Evolutionary conservation across 2,797 vertebrate species (phyloP).

Genomic region (Erethizon dorsatum): DNA sequence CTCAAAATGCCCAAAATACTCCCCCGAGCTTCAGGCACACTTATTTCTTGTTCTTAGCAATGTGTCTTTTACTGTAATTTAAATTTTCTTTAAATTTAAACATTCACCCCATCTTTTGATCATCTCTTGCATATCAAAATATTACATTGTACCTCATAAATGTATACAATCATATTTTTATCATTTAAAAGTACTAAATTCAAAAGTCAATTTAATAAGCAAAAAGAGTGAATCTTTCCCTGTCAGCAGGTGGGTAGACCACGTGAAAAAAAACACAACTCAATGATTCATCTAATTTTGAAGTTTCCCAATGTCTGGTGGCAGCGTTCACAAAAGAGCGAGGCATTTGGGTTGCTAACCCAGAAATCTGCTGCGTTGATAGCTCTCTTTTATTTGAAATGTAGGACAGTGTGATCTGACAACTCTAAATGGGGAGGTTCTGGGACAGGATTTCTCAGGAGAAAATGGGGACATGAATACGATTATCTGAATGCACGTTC

Average conservation of each 20-base stretch:
- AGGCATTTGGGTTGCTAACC: slow-evolving; percentile 47
- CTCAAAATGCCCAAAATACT: neutral
- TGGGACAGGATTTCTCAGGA: slow-evolving; percentile 6
- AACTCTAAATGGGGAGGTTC: neutral
- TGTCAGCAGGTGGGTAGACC: slow-evolving; percentile 70
- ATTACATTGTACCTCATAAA: neutral
- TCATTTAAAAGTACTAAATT: neutral
- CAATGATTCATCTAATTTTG: slow-evolving; percentile 70
- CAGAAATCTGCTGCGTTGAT: slow-evolving; percentile 65
- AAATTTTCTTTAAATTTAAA: neutral
- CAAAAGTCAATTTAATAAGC: neutral
- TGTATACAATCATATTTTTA: neutral
- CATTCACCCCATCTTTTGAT: neutral
- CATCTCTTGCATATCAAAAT: neutral
- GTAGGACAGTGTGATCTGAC: slow-evolving; percentile 29
- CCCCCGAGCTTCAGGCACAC: too few relatives aligned
- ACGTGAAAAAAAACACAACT: neutral
- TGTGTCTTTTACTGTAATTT: neutral
- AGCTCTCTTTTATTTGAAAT: slow-evolving; percentile 68
- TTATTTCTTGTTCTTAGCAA: neutral
- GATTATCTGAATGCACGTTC: neutral
- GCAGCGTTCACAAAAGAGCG: slow-evolving; percentile 55
- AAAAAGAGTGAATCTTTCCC: neutral
- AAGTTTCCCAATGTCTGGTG: slow-evolving; percentile 33
- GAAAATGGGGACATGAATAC: neutral